Evolutionary conservation across 92 coral and sea anemone genomes (phyloP).

Genomic region (Isaurus tuberculatus): DNA sequence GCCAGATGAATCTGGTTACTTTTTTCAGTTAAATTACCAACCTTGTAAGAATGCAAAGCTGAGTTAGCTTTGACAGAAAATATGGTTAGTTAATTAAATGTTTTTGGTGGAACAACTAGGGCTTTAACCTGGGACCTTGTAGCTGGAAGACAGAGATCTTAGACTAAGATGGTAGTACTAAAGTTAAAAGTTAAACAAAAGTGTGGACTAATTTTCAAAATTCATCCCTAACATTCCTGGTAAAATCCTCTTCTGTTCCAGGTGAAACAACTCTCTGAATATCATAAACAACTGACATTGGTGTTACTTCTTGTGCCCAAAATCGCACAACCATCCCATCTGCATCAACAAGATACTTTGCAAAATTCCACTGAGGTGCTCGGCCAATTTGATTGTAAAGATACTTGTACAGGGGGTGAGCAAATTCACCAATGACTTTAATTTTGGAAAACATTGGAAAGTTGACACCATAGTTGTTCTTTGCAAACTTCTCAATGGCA

Average conservation of each 20-base stretch:
- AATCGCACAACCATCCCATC: slow-evolving; percentile 80
- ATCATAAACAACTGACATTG: slow-evolving; percentile 58
- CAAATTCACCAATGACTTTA: slow-evolving; percentile 74
- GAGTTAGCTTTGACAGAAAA: too few relatives aligned
- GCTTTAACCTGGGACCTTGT: too few relatives aligned
- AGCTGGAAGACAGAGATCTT: too few relatives aligned
- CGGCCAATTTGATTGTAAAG: slow-evolving; percentile 53
- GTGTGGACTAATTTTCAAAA: not conserved
- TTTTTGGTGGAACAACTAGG: too few relatives aligned
- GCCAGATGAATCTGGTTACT: too few relatives aligned
- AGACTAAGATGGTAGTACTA: too few relatives aligned
- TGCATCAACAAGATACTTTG: slow-evolving; percentile 82
- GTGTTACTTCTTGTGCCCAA: slow-evolving; percentile 74
- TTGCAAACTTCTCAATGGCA: slow-evolving; percentile 80
- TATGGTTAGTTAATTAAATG: too few relatives aligned
- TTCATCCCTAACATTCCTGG: slow-evolving; percentile 21
- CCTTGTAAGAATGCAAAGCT: too few relatives aligned
- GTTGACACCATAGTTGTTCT: slow-evolving; percentile 75
- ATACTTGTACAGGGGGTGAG: slow-evolving; percentile 85
- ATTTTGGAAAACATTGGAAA: slow-evolving; percentile 91
- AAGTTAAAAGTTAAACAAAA: too few relatives aligned
- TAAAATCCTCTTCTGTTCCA: slow-evolving; percentile 12
- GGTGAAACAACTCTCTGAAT: slow-evolving; percentile 57
- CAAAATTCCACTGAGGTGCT: slow-evolving; percentile 90
- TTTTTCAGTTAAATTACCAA: too few relatives aligned